These are phyloP conservation scores for Quadroppia sp. DNA, from an alignment of 2,888 invertebrate species.

Conservation along the genomic window DNA sequence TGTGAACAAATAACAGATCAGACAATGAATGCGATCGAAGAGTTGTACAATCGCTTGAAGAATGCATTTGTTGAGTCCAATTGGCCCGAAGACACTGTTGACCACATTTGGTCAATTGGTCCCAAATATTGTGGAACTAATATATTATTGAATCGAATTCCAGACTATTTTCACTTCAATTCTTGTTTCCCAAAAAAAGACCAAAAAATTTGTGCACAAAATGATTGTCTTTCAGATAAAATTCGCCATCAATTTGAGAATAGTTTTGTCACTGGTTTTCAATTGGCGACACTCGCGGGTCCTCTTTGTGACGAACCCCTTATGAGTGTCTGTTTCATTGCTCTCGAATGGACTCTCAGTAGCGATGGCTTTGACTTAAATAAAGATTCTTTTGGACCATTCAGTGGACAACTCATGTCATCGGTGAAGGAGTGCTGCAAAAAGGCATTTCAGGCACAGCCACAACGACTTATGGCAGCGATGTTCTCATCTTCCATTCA, in stretches of 20 bases:
- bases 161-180: slow-evolving; percentile 61
- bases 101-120: slow-evolving; percentile 84
- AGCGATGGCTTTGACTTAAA: not conserved
- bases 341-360: slow-evolving; percentile 69
- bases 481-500: slow-evolving; percentile 83
- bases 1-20: slow-evolving; percentile 47
- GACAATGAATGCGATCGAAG: slow-evolving; percentile 49
- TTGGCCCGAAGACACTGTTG: slow-evolving; percentile 53
- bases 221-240: slow-evolving; percentile 7
- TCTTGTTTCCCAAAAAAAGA: slow-evolving; percentile 17
- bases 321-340: slow-evolving; percentile 85
- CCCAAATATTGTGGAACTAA: slow-evolving; percentile 84
- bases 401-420: slow-evolving; percentile 83
- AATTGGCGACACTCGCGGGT: slow-evolving; percentile 78
- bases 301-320: slow-evolving; percentile 96
- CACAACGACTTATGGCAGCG: slow-evolving; percentile 86
- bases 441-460: slow-evolving; percentile 79
- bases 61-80: slow-evolving; percentile 60
- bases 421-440: slow-evolving; percentile 81
- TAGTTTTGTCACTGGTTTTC: slow-evolving; percentile 74
- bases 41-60: slow-evolving; percentile 60
- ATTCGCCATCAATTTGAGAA: slow-evolving; percentile 58
- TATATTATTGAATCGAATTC: slow-evolving; percentile 74
- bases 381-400: slow-evolving; percentile 55
- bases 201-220: not conserved